Evolutionary conservation across 2,888 invertebrate species (phyloP).

Genomic region (Tanypteryx hageni): DNA sequence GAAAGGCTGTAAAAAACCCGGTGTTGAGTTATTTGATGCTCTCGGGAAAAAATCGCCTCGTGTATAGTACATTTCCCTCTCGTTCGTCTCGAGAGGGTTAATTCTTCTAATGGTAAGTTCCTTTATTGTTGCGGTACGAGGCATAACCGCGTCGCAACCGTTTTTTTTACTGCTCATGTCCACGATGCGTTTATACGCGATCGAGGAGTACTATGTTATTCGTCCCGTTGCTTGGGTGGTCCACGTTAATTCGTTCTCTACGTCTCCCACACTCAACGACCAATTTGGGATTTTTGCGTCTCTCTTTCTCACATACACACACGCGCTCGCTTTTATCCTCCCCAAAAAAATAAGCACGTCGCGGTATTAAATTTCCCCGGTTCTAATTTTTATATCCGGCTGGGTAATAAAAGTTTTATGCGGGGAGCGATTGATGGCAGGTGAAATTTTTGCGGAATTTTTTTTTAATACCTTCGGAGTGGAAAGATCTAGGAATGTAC

Average conservation of each 20-base stretch:
- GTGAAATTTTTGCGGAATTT: neutral
- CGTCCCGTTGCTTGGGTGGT: conserved; percentile 8
- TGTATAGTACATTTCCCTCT: neutral
- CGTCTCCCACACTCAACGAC: neutral
- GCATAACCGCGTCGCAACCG: neutral
- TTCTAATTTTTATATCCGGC: neutral
- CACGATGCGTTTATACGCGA: neutral
- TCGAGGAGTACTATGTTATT: neutral
- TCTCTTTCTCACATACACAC: too few species aligned
- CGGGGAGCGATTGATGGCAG: neutral
- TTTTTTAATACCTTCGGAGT: neutral
- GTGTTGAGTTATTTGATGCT: neutral
- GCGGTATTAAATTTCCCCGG: neutral
- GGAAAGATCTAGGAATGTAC: neutral
- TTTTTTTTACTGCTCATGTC: neutral
- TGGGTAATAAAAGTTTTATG: neutral
- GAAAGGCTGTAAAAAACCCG: neutral
- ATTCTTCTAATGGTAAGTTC: neutral
- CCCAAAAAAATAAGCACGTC: neutral
- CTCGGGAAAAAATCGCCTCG: neutral
- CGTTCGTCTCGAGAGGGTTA: neutral
- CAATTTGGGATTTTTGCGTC: neutral
- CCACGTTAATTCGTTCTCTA: neutral
- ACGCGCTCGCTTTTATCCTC: neutral
- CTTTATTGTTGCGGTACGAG: neutral